Percentiles rank a stretch among this genome's conserved stretches.
These are phyloP conservation scores for Heliconius ethilla DNA, from an alignment of 2,888 invertebrate genomes.

Conservation along the genomic window DNA sequence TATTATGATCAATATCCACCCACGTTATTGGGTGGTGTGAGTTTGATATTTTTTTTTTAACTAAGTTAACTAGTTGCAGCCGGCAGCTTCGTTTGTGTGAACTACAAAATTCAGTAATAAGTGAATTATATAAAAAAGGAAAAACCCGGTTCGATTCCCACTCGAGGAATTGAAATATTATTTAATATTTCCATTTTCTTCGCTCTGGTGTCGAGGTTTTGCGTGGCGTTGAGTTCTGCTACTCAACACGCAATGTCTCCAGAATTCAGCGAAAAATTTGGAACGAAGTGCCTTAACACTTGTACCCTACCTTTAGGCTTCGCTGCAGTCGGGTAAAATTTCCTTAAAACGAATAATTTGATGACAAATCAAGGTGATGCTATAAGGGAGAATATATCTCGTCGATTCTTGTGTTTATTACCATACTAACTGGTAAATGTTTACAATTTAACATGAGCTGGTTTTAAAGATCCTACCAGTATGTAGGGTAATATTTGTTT, in stretches of 20 bases:
- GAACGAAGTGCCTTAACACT: neutral
- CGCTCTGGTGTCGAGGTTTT: neutral
- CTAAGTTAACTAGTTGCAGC: neutral
- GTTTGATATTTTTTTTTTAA: constrained; percentile 17
- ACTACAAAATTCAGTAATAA: neutral
- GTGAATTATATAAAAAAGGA: too few relatives aligned
- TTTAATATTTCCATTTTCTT: neutral
- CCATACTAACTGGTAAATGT: constrained; percentile 3
- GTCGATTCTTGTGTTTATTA: constrained; percentile 22
- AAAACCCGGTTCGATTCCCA: neutral
- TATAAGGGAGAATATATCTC: constrained; percentile 49
- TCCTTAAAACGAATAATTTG: constrained; percentile 38
- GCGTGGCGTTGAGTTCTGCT: neutral
- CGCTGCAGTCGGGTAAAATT: too few relatives aligned
- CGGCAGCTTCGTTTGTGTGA: neutral
- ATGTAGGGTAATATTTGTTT: constrained; percentile 9
- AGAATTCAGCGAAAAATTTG: neutral
- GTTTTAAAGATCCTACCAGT: neutral
- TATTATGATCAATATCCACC: constrained; percentile 58
- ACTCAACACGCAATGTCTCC: neutral
- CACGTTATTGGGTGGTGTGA: constrained; percentile 56
- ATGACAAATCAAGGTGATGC: constrained; percentile 56
- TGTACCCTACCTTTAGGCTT: neutral
- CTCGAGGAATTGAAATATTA: neutral
- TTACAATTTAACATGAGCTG: neutral